Evolutionary conservation across 2,888 invertebrate species (phyloP), one percentile per base, ranked within the genome.

Genomic region (Litoditis marina): DNA sequence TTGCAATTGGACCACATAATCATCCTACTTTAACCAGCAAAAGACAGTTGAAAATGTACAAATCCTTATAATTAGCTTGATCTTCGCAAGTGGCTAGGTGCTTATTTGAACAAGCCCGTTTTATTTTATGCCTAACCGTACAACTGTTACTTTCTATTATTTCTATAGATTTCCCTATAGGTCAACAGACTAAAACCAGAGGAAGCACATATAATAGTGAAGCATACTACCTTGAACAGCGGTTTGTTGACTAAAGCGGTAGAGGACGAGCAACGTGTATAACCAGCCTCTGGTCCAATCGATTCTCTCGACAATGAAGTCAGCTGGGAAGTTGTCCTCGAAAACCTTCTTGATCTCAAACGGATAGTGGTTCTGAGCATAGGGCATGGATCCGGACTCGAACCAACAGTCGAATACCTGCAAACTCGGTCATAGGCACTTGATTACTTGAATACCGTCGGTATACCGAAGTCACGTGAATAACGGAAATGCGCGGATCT

Each of bases 321-420:
- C 94, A 0, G 98, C 98, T 0, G 98, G 98, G 83, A 98, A 99
- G 70, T 88, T 88, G 42, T 90, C 90, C 69, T 91, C 90, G 84
- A 95, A 95, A 13, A 52, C 57, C 34, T 67, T 65, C 27, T 58
- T 62, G 44, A 69, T 90, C 84, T 95, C 92, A 84, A 98, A 98
- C 0, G 98, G 98, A 84, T 92, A 98, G 85, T 95, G 94, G 77
- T 89, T 88, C 83, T 94, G 94, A 0, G 94, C 96, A 82, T 94
- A 98, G 0, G 98, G 98, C 98, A 98, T 98, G 25, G 94, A 92
- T 4, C 98, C 96, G 0, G 94, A 94, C 84, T 99, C 98, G 85
- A 99, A 99, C 98, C 98, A 99, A 84, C 98, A 99, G 85, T 99
- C 98, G 85, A 99, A 99, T 0, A 99, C 74, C 61, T 61, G 51